Evolutionary conservation across 2,113 vertebrate genomes (phyloP).

Genomic region (Cichladusa arquata): DNA sequence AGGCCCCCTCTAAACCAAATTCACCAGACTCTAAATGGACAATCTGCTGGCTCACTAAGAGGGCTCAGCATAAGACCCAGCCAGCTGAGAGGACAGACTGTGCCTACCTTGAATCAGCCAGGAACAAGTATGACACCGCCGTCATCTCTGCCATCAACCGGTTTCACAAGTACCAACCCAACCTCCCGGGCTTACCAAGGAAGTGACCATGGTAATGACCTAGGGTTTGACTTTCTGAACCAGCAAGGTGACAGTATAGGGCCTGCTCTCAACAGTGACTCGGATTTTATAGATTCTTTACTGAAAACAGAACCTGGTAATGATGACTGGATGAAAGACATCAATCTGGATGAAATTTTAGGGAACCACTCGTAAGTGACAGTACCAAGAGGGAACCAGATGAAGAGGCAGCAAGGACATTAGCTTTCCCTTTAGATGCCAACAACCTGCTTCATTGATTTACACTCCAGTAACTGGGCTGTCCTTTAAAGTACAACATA

Average conservation of each 20-base stretch:
- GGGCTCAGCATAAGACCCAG: conserved; percentile 76
- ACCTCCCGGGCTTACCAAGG: conserved; percentile 79
- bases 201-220: conserved; percentile 76
- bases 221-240: conserved; percentile 90
- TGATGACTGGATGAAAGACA: conserved; percentile 99
- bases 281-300: conserved; percentile 95
- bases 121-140: conserved; percentile 76
- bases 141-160: conserved; percentile 72
- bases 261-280: conserved; percentile 89
- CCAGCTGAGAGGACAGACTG: conserved; percentile 79
- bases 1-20: conserved; percentile 78
- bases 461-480: conserved; percentile 24
- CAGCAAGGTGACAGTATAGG: conserved; percentile 90
- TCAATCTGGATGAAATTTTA: conserved; percentile 96
- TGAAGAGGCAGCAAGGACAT: conserved; percentile 31
- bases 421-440: conserved; percentile 34
- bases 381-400: not conserved
- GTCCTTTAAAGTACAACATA: not conserved
- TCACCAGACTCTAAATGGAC: conserved; percentile 75
- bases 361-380: conserved; percentile 83
- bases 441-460: conserved; percentile 13
- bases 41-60: conserved; percentile 70
- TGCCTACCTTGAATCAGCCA: conserved; percentile 79
- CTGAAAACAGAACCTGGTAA: conserved; percentile 94
- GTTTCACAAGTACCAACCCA: conserved; percentile 77